These are phyloP conservation scores for Dipodomys merriami DNA, from an alignment of 2,113 vertebrate genomes.

Conservation along the genomic window DNA sequence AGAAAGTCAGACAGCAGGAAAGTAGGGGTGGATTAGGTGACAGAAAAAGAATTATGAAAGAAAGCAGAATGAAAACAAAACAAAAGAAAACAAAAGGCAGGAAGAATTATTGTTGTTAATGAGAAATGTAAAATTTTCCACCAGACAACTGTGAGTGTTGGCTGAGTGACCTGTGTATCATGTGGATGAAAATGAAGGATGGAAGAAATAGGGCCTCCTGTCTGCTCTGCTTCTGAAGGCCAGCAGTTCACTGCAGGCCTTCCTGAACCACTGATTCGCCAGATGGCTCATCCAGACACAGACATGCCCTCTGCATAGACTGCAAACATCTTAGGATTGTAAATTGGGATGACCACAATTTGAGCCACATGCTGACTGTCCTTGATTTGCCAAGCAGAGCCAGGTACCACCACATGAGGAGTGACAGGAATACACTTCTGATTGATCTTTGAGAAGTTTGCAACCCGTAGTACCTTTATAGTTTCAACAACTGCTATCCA, in stretches of 20 bases:
- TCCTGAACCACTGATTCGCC: background rate
- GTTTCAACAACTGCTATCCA: background rate
- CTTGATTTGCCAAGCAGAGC: background rate
- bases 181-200: background rate
- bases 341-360: background rate
- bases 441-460: background rate
- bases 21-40: conserved; percentile 45
- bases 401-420: background rate
- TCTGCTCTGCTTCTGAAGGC: background rate
- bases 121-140: conserved; percentile 68
- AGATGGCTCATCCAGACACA: rapidly evolving
- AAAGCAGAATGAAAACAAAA: conserved; percentile 56
- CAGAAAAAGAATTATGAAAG: conserved; percentile 50
- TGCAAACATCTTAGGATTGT: background rate
- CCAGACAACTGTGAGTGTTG: conserved; percentile 67
- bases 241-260: conserved; percentile 40
- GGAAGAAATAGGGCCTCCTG: background rate
- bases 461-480: background rate
- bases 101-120: conserved; percentile 56
- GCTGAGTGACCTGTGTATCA: conserved; percentile 7
- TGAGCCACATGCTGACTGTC: background rate
- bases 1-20: conserved; percentile 60
- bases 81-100: background rate
- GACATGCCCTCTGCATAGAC: background rate
- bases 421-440: background rate